phyloP scores from a whole-genome alignment of 2,113 vertebrate species.

The Acanthochromis polyacanthus region DNA sequence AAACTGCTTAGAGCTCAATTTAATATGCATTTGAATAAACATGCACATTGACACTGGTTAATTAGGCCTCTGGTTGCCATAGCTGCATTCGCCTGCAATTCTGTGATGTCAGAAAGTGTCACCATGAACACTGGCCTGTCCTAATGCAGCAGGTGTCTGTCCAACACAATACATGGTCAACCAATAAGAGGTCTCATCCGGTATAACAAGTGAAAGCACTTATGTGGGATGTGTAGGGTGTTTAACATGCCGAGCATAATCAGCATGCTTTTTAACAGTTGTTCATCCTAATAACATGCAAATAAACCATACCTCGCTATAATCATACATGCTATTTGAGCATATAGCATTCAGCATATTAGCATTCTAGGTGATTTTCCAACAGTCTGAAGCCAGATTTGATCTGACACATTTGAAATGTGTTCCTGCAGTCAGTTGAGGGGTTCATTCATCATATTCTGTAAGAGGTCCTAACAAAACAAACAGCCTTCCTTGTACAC shows the following conservation, averaged over 20 bases:
- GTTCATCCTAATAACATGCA: conserved; percentile 5
- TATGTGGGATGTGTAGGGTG: not conserved
- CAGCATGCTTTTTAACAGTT: conserved; percentile 8
- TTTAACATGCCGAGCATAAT: conserved; percentile 14
- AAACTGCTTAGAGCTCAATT: not conserved
- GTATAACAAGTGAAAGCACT: conserved; percentile 20
- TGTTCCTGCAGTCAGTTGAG: not conserved
- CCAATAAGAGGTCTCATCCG: conserved; percentile 25
- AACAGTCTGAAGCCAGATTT: not conserved
- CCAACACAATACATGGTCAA: not conserved
- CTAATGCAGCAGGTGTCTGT: conserved; percentile 18
- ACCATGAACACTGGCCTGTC: conserved; percentile 8
- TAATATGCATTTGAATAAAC: conserved; percentile 1
- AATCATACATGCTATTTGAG: not conserved
- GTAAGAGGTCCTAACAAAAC: not conserved
- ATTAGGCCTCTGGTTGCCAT: conserved; percentile 16
- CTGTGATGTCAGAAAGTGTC: conserved; percentile 16
- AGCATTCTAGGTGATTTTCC: not conserved
- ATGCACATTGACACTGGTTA: not conserved
- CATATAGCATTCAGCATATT: not conserved
- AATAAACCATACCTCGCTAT: not conserved
- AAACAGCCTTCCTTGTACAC: not conserved
- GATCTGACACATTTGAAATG: not conserved
- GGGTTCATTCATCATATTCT: not conserved
- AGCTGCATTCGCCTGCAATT: conserved; percentile 4